These are phyloP conservation scores for Drosophila eugracilis DNA, from an alignment of 1,140 invertebrate genomes.

Conservation along the genomic window DNA sequence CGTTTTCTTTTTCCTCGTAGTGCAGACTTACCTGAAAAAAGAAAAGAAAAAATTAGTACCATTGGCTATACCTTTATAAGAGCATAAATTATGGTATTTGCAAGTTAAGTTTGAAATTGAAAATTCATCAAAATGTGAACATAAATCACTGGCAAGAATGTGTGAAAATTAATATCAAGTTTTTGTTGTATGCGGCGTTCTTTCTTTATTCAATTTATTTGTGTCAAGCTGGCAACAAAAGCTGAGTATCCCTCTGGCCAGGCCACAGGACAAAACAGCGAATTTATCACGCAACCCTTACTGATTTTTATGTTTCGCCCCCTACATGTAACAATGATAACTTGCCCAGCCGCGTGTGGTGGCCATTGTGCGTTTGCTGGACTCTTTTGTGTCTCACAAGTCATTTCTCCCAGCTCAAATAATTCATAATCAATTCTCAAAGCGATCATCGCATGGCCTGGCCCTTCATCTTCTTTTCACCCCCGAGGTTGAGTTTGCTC, in stretches of 20 bases:
- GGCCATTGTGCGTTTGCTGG: slow-evolving; percentile 47
- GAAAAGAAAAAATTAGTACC: slow-evolving; percentile 30
- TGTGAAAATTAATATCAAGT: slow-evolving; percentile 62
- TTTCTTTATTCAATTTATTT: slow-evolving; percentile 65
- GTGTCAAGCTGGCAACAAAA: slow-evolving; percentile 56
- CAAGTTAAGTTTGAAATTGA: slow-evolving; percentile 38
- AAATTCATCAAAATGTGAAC: slow-evolving; percentile 45
- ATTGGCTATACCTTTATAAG: slow-evolving; percentile 16
- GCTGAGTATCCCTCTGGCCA: slow-evolving; percentile 24
- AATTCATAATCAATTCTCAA: slow-evolving; percentile 83
- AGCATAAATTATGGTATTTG: slow-evolving; percentile 21
- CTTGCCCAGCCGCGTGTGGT: slow-evolving; percentile 39
- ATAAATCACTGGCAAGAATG: slow-evolving; percentile 65
- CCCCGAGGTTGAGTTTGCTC: slow-evolving; percentile 24
- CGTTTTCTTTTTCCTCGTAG: slow-evolving; percentile 82
- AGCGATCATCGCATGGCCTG: slow-evolving; percentile 15
- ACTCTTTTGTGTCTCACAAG: slow-evolving; percentile 75
- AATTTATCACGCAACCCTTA: slow-evolving; percentile 51
- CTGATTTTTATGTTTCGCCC: slow-evolving; percentile 1
- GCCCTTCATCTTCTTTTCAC: slow-evolving; percentile 1
- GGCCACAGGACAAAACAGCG: slow-evolving; percentile 10
- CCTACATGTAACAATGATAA: slow-evolving; percentile 61
- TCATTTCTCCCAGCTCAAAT: slow-evolving; percentile 82
- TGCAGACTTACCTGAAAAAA: slow-evolving; percentile 77
- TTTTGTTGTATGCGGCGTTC: slow-evolving; percentile 11